Base-by-base conservation (phyloP, 2,888 invertebrate species). In the Eupithecia centaureata region DNA sequence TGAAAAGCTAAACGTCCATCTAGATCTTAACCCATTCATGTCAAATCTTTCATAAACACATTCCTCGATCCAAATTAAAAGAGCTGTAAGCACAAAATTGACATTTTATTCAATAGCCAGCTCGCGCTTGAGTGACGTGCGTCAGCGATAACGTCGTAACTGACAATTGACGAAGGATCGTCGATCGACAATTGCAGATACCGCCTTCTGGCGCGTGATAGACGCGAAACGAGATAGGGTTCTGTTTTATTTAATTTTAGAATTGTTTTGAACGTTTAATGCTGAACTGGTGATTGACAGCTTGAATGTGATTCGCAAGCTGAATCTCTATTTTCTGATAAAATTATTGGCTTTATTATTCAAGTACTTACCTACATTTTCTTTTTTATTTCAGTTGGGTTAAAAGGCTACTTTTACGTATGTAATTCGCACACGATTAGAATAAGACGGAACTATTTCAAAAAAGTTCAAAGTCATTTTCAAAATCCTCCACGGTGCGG, bases 121-220 rank as follows among this genome's bases (percentile, higher is more conserved):
- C 73, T 22, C 22, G 64, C 59, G 56, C 72, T 63, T 85, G 90
- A 91, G 77, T 86, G 91, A 90, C 90, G 80, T 73, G 65, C 80
- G 88, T 87, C 89, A 81, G 63, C 76, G 91, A 91, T 91, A 91
- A 81, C 83, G 79, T 77, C 82, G 78, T 73, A 79, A 73, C 82
- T 84, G 86, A 87, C 90, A 84, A 77, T 81, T 88, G 89, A 90
- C 89, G 89, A 87, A 90, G 91, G 90, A 89, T 83, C 84, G 78
- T 75, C 81, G 86, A 86, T 88, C 78, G 78, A 78, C 81, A 78
- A 81, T 76, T 75, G 82, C 76, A 79, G 85, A 85, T 84, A 84
- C 78, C 68, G 76, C 75, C 67, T 77, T 79, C 71, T 71, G 73
- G 73, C 69, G 73, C 73, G 73, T 79, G 80, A 82, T 72, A 72